Evolutionary conservation across 2,888 invertebrate genomes (phyloP), one percentile per base, ranked within the genome.

Genomic region (Keiferia lycopersicella): DNA sequence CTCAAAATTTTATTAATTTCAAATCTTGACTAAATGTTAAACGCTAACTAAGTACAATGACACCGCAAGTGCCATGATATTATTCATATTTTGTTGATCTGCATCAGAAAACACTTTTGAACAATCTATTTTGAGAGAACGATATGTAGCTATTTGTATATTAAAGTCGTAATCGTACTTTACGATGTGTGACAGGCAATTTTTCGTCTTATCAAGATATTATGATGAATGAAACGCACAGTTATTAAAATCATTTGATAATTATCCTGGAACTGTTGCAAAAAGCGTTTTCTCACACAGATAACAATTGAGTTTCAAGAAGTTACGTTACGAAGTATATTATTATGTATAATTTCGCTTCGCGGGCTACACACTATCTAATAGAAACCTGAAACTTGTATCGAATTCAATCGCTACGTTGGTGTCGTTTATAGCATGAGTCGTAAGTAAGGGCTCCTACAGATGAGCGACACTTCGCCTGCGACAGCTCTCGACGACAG

Each of bases 21-120:
- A 82, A 86, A 72, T 83, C 79, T 86, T 85, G 86, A 85, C 87
- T 88, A 88, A 81, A 78, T 80, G 81, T 86, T 87, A 84, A 74
- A 81, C 80, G 80, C 90, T 91, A 90, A 81, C 84, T 91, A 91
- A 91, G 90, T 91, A 90, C 91, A 84, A 80, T 79, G 87, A 82
- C 87, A 83, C 81, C 65, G 64, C 63, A 71, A 71, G 82, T 77
- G 81, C 71, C 80, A 74, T 72, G 67, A 67, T 64, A 64, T 51
- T 64, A 58, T 45, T 22, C 22, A 61, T 53, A 53, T 51, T 14
- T 18, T 64, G 14, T 34, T n/a, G n/a, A 45, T 45, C n/a, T 45
- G 45, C 4, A 16, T 16, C 1, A 45, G 45, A 45, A 45, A 45
- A 45, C 45, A 45, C 45, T 45, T 45, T 45, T 45, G 45, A 4